phyloP scores from a whole-genome alignment of 2,888 invertebrate species.

The Alloscopus bannaensis region DNA sequence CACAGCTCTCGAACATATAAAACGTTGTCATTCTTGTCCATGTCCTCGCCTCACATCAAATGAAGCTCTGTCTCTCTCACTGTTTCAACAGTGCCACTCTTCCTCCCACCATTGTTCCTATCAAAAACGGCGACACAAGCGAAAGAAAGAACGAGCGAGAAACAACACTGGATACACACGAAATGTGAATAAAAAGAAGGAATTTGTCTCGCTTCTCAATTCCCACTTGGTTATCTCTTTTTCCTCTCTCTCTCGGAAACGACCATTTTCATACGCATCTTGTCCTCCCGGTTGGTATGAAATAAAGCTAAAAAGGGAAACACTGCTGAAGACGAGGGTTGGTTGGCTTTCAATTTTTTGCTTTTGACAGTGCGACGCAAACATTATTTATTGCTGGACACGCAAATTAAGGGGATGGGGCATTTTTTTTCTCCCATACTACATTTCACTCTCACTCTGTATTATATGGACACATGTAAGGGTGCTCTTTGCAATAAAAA shows the following conservation, averaged over 20 bases:
- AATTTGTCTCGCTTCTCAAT: conserved; percentile 59
- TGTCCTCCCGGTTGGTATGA: neutral
- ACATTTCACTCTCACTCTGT: conserved; percentile 17
- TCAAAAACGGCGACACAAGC: neutral
- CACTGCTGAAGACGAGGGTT: conserved; percentile 19
- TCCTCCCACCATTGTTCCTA: neutral
- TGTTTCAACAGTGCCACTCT: neutral
- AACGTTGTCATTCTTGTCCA: conserved; percentile 30
- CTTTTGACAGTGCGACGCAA: conserved; percentile 56
- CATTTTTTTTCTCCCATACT: conserved; percentile 22
- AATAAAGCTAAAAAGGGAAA: conserved; percentile 20
- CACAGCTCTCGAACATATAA: conserved; percentile 26
- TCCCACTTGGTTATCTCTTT: conserved; percentile 40
- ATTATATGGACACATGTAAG: no score
- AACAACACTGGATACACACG: conserved; percentile 18
- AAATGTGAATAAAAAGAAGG: conserved; percentile 12
- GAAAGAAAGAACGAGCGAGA: conserved; percentile 1
- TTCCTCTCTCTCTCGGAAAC: conserved; percentile 27
- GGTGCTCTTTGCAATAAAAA: conserved; percentile 43
- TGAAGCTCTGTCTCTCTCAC: neutral
- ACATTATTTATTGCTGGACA: conserved; percentile 68
- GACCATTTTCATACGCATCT: conserved; percentile 1
- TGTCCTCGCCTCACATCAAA: neutral
- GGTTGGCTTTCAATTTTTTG: conserved; percentile 38
- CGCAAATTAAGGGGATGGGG: conserved; percentile 64